Evolutionary conservation across 2,888 invertebrate species (phyloP), one percentile per base, ranked within the genome.

Genomic region (Sarcophaga carnaria): DNA sequence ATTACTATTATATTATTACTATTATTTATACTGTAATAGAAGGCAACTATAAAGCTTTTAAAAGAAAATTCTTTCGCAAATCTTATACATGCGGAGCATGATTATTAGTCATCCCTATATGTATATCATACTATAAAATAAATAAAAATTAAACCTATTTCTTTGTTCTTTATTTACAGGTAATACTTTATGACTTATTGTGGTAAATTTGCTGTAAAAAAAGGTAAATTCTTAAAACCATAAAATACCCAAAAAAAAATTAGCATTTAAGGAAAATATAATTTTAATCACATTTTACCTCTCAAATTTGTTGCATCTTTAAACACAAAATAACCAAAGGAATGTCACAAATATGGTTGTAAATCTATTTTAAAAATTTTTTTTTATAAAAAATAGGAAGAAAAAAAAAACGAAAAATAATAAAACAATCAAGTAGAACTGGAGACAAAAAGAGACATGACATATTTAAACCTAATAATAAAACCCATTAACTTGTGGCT

Each of bases 401-500:
- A 25, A 59, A n/a, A 63, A 60, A 64, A n/a, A 20, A 27, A 71
- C 20, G 27, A 37, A 37, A 37, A 6, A 37, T 37, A 37, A 37
- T 37, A 37, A 37, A 37, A 37, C 37, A 37, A 37, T 37, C 1
- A 2, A 37, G 2, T 8, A 37, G 8, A 8, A 37, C 6, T 37
- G 8, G 1, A 37, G 8, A 37, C 37, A 37, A 37, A 37, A 66
- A 27, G 20, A 45, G 8, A 4, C 47, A 59, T 64, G 54, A 14
- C 59, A 64, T 79, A 20, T 62, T 25, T 6, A 25, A 47, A 59
- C 0, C 22, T 37, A 70, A 79, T 76, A 1, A 62, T 62, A 22
- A 71, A 76, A 66, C 27, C 54, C 70, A 84, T 84, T 84, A 80
- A 80, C 70, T 49, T 84, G 75, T 80, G 76, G 84, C 71, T 80